Evolutionary conservation across 2,797 vertebrate species (phyloP), one percentile per base, ranked within the genome.

Genomic region (Cuculus canorus): DNA sequence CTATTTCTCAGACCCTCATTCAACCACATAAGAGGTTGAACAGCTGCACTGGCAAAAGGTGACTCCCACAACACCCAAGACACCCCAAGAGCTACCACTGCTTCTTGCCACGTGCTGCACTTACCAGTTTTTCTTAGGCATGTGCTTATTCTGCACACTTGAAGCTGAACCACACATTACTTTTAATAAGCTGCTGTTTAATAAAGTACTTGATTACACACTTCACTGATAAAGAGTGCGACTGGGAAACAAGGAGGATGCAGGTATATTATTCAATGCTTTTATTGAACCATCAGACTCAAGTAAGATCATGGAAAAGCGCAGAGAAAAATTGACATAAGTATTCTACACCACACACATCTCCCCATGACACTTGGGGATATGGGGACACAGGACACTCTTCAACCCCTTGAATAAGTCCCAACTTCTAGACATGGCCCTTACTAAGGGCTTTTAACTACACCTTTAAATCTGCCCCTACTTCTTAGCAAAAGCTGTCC

Each of bases 101-200:
- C 10, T n/a, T 81, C 75, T 72, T 43, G 54, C 24, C 65, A 72
- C 0, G 0, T 61, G 56, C 75, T 70, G n/a, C 23, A 24, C 41
- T 80, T 53, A 30, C 14, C 45, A 61, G 53, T 37, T 85, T 48
- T 71, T 63, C 37, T 83, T 78, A 48, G 92, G 63, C 65, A 56
- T 21, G 68, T 79, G 35, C 25, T 86, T 66, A 68, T 68, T 89
- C 82, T 75, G 65, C 30, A 65, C 16, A 28, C 50, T 82, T 64
- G 64, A 64, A 75, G 57, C 65, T 75, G 60, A 84, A 71, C 30
- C 73, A 78, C 2, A 1, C 5, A 10, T 47, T 86, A 71, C 52
- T 70, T 82, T 92, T 85, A 92, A 94, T 86, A 85, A 87, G 75
- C 37, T 47, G 68, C 65, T 92, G 39, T 60, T 88, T 65, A 96